Evolutionary conservation across 2,888 invertebrate genomes (phyloP), one percentile per base, ranked within the genome.

Genomic region (Epinotia nisella): DNA sequence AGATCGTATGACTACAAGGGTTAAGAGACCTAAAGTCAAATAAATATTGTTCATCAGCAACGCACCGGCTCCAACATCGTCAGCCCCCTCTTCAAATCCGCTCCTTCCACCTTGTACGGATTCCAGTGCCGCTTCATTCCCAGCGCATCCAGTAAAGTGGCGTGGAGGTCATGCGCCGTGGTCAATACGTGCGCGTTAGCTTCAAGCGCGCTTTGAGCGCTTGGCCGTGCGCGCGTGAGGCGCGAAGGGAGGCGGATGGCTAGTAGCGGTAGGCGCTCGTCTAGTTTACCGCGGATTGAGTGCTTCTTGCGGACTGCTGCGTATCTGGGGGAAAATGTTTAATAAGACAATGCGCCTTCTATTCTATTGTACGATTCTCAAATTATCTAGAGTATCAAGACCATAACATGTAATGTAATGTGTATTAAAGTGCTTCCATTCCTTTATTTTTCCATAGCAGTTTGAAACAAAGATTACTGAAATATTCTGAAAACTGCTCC

Each of bases 191-290:
- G 88, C 0, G 95, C 90, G 83, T 98, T 98, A 1, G 84, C 88
- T 49, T 94, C 84, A 76, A 97, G 94, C 78, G 96, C 96, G 0
- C 87, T 87, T 75, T 95, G 95, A 15, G 95, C 95, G 13, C 90
- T 83, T 0, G 96, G 95, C 79, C 96, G 94, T 4, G 91, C 87
- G 10, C 90, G 88, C 76, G 94, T 94, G 76, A 98, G 95, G 85
- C 95, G 95, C 0, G 95, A 89, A 0, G 98, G 98, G 80, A 98
- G 95, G 0, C 95, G 90, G 68, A 98, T 95, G 0, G 96, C 96
- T 87, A 98, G 97, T 79, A 98, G 96, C 0, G 99, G 99, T 74
- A 98, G 85, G 1, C 99, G 94, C 85, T 99, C 98, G 82, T 99
- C 99, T 72, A 97, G 95, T 87, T 98, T 98, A 0, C 98, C 99